Base-by-base conservation (phyloP, 2,797 vertebrate species). In the Borostomias antarcticus region DNA sequence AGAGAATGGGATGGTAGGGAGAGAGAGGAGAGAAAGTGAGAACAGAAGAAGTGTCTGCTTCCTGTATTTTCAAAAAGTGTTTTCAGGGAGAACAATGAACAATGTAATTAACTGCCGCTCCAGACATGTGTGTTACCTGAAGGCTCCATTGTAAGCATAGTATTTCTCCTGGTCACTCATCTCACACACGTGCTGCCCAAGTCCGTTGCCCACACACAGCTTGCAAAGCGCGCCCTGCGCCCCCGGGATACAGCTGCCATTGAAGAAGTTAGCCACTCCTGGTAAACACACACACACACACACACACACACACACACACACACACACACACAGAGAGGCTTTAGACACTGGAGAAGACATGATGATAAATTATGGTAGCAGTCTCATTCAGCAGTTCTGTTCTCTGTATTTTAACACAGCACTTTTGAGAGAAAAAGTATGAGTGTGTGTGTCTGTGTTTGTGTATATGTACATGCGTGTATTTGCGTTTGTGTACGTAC, bases 221-320 rank as follows among this genome's bases (percentile, higher is more conserved):
- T 30, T 6, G 19, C 59, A 62, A 2, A 62, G 59, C 4, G 59
- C 59, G 4, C 1, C 45, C n/a, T 15, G 26, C 5, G 59, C 45
- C 45, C 59, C 59, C 5, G 59, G 59, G 10, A 62, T 62, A 50
- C 28, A 56, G 59, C 59, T 62, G 28, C 43, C 43, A 6, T 21
- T 62, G 43, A 62, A 62, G 26, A 48, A 62, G 25, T 59, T 35
- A 17, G 58, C 25, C 25, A 59, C 58, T 2, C 58, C 58, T 57
- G 11, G 6, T 1, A n/a, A 10, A 23, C 26, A 50, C 30, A 59
- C 40, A 50, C 28, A 21, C 51, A 43, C 3, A 13, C 33, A 25
- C 17, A 10, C 17, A 11, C 32, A 5, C 17, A 17, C 30, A 23
- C 30, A 10, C 17, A 45, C 40, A 37, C 15, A 23, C 47, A 30